Base-by-base conservation (phyloP, 2,113 vertebrate genomes). In the Oceanites oceanicus region DNA sequence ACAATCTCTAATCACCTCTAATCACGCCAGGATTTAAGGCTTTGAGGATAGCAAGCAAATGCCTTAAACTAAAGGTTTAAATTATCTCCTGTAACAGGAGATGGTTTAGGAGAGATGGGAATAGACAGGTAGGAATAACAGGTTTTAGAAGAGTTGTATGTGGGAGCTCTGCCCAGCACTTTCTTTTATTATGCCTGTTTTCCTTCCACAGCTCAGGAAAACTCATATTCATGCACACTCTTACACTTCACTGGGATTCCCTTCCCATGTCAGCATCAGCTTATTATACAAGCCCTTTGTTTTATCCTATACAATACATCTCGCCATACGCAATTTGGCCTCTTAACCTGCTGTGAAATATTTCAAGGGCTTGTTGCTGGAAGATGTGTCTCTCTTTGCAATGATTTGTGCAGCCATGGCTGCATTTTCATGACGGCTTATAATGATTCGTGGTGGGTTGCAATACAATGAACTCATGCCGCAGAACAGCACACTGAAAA, bases 111-210 rank as follows among this genome's bases (percentile, higher is more conserved):
- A 91, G 91, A 86, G 85, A 77, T 83, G 96, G 89, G 89, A 95
- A 96, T 93, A 97, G 55, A 84, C 91, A 91, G 91, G 93, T 95
- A 91, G 96, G 95, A 90, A 81, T 96, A 96, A 96, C 92, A 75
- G 77, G 23, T 65, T 92, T 96, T 95, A 77, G 89, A 94, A 94
- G 77, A 91, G 74, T 38, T 38, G 38, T 38, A 38, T 38, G 38
- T 94, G 87, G 94, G 84, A 97, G 42, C 84, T 75, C 81, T 91
- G 92, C 92, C 84, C 77, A 40, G 91, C 45, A 36, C 77, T 91
- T 95, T 79, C 77, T 83, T 89, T 92, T 82, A 82, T 95, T 82
- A 42, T 21, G 38, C 20, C 77, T 92, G 58, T 82, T 93, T 97
- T 83, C 67, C 78, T 88, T 96, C 67, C 67, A 56, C 71, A 86